Conservation (phyloP, 2,888 invertebrate genomes). For the Catocala fraxini region DNA sequence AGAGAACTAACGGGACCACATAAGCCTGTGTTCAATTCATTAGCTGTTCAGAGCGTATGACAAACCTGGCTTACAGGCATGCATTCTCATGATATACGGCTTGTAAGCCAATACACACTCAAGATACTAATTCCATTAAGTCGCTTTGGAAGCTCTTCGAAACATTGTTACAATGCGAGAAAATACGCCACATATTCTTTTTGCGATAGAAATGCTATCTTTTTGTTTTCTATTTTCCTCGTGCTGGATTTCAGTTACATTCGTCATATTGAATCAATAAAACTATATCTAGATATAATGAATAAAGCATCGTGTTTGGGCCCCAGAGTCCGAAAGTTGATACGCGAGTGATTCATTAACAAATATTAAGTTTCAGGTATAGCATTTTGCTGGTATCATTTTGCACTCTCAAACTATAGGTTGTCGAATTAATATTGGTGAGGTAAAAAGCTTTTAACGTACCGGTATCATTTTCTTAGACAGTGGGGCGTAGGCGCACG, state of each 20-base stretch:
- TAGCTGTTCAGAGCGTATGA: constrained; percentile 22
- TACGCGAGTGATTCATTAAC: too few species aligned
- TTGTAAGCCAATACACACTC: constrained; percentile 18
- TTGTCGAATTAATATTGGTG: too few species aligned
- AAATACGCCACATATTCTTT: constrained; percentile 2
- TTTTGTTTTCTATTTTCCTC: constrained; percentile 7
- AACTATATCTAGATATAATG: too few species aligned
- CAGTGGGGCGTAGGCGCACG: too few species aligned
- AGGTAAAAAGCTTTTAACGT: too few species aligned
- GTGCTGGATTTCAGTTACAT: background rate
- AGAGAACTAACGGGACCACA: constrained; percentile 4
- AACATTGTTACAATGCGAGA: constrained; percentile 1
- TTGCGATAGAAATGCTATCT: constrained; percentile 3
- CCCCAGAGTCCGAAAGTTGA: too few species aligned
- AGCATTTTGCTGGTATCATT: too few species aligned
- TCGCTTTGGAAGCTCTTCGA: constrained; percentile 11
- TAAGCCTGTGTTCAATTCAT: constrained; percentile 26
- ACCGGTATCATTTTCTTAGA: too few species aligned
- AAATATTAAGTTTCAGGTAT: too few species aligned
- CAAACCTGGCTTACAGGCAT: constrained; percentile 5
- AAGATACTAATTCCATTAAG: constrained; percentile 28
- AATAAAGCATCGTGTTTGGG: too few species aligned
- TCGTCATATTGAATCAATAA: background rate
- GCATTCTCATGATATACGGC: constrained; percentile 4
- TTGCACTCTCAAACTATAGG: too few species aligned